These are phyloP conservation scores for Euglossa dilemma DNA, from an alignment of 1,140 invertebrate species.

Conservation along the genomic window DNA sequence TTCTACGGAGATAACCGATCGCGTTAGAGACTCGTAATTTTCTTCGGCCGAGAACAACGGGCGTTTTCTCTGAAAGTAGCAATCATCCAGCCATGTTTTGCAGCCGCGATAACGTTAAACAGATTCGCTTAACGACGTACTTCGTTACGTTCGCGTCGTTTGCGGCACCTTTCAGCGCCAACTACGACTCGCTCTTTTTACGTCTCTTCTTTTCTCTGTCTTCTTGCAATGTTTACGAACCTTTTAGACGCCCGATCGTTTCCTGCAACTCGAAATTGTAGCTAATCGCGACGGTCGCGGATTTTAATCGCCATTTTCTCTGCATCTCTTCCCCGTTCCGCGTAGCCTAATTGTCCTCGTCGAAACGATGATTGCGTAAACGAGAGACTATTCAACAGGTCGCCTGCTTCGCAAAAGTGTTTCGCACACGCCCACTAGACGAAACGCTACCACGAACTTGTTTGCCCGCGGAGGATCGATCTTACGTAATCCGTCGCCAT, in stretches of 20 bases:
- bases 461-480: neutral
- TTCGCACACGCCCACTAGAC: neutral
- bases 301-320: neutral
- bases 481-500: neutral
- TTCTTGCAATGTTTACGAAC: neutral
- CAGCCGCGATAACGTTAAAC: neutral
- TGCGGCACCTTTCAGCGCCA: neutral
- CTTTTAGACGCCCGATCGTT: neutral
- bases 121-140: conserved; percentile 5
- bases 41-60: neutral
- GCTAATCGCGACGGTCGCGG: neutral
- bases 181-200: neutral
- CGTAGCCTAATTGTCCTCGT: neutral
- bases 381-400: conserved; percentile 5
- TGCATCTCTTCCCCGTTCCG: neutral
- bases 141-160: neutral
- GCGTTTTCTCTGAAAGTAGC: neutral
- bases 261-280: neutral
- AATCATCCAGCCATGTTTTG: neutral
- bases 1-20: neutral
- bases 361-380: conserved; percentile 1
- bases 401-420: neutral
- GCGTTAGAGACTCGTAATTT: conserved; percentile 12
- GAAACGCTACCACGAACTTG: neutral
- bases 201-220: neutral